Conservation (phyloP, 2,888 invertebrate species). For the Agrypnus murinus region DNA sequence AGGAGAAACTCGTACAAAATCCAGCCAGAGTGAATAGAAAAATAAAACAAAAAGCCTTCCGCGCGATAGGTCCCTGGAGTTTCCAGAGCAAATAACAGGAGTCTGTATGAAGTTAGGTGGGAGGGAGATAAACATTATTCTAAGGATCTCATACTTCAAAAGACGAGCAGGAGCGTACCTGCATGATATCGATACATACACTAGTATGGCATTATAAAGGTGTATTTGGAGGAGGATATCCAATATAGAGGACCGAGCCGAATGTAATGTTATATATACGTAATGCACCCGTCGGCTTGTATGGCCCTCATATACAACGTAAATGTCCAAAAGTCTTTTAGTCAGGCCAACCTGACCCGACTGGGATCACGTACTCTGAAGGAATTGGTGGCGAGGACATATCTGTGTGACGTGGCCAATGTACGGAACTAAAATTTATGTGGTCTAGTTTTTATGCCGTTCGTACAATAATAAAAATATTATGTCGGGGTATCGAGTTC, state of each 20-base stretch:
- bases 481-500: slow-evolving; percentile 40
- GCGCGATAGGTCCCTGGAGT: slow-evolving; percentile 64
- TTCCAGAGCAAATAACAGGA: slow-evolving; percentile 61
- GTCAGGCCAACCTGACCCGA: slow-evolving; percentile 60
- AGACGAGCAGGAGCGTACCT: slow-evolving; percentile 57
- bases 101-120: slow-evolving; percentile 48
- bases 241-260: slow-evolving; percentile 62
- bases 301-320: slow-evolving; percentile 67
- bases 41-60: slow-evolving; percentile 65
- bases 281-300: slow-evolving; percentile 64
- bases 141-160: slow-evolving; percentile 62
- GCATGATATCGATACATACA: slow-evolving; percentile 62
- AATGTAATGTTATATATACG: slow-evolving; percentile 64
- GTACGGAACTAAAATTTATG: slow-evolving; percentile 67
- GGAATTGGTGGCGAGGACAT: slow-evolving; percentile 66
- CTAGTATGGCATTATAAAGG: slow-evolving; percentile 46
- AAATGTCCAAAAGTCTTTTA: slow-evolving; percentile 67
- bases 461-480: slow-evolving; percentile 57
- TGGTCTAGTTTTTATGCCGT: slow-evolving; percentile 63
- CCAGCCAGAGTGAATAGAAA: slow-evolving; percentile 67
- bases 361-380: slow-evolving; percentile 65
- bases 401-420: slow-evolving; percentile 67
- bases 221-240: slow-evolving; percentile 55
- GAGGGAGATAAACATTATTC: slow-evolving; percentile 57
- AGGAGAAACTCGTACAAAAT: slow-evolving; percentile 62